phyloP scores from a whole-genome alignment of 2,113 vertebrate species.

The Phasianus colchicus region DNA sequence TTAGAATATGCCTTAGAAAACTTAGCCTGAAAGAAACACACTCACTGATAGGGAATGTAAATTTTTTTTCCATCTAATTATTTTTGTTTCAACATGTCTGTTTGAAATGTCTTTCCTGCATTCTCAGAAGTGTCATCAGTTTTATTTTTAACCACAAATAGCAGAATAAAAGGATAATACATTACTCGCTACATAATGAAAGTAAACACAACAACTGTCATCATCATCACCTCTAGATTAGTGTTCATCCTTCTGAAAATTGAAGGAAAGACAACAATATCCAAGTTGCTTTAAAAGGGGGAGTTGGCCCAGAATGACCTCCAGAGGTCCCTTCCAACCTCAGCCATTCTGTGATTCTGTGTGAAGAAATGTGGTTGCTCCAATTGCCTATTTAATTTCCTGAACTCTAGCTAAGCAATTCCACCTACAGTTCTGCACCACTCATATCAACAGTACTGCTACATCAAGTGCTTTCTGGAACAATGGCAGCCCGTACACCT shows the following conservation, averaged over 20 bases:
- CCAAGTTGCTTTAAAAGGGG: not conserved
- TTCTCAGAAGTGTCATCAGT: not conserved
- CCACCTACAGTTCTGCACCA: not conserved
- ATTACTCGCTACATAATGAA: not conserved
- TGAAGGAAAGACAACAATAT: not conserved
- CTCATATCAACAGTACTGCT: not conserved
- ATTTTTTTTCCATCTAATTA: not conserved
- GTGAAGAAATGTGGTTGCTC: not conserved
- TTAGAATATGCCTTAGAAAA: not conserved
- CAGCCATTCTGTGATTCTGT: not conserved
- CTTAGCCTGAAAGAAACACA: not conserved
- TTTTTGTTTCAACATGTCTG: not conserved
- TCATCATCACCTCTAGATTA: not conserved
- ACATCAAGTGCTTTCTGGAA: not conserved
- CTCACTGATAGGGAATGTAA: not conserved
- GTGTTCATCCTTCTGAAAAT: not conserved
- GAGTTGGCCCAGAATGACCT: not conserved
- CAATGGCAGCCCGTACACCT: not conserved
- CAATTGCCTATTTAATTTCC: not conserved
- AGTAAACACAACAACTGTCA: not conserved
- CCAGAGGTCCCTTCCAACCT: not conserved
- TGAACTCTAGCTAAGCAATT: not conserved
- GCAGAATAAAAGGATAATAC: not conserved
- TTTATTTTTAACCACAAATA: slow-evolving; percentile 27
- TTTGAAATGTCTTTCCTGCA: not conserved